Percentiles rank a stretch among this genome's conserved stretches.
Conservation (phyloP, 2,797 vertebrate genomes). For the Girardinus metallicus region DNA sequence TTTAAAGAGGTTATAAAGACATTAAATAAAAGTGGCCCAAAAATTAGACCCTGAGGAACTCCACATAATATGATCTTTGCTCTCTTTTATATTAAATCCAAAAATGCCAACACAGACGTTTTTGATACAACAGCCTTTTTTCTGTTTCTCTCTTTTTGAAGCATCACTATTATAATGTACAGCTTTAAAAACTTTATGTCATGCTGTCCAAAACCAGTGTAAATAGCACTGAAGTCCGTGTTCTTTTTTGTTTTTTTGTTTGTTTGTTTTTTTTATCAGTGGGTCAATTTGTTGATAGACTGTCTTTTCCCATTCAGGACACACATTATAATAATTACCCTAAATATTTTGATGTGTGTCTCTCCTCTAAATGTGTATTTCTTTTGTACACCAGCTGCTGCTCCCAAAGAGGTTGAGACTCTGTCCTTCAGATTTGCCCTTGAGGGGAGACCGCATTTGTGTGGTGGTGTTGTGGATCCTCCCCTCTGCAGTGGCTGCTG, state of each 20-base stretch:
- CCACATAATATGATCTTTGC: background rate
- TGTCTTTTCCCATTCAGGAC: background rate
- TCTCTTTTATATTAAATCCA: background rate
- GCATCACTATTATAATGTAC: background rate
- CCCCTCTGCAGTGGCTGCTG: conserved; percentile 78
- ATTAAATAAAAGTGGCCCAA: background rate
- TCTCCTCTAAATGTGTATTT: background rate
- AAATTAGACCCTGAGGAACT: background rate
- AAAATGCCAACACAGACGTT: background rate
- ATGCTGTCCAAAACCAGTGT: background rate
- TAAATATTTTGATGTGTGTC: background rate
- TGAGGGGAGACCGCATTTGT: conserved; percentile 48
- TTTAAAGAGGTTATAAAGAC: background rate
- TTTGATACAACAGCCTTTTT: background rate
- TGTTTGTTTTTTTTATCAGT: background rate
- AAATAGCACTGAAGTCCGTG: background rate
- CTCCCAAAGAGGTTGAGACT: conserved; percentile 33
- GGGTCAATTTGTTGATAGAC: background rate
- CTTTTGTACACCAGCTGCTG: conserved; percentile 38
- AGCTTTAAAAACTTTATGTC: background rate
- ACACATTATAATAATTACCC: background rate
- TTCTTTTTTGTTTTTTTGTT: too few relatives aligned
- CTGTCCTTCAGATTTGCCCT: conserved; percentile 74
- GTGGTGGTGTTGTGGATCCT: conserved; percentile 58
- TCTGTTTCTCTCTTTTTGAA: background rate